Conservation (phyloP, 2,888 invertebrate genomes). For the Tiliacea citrago region DNA sequence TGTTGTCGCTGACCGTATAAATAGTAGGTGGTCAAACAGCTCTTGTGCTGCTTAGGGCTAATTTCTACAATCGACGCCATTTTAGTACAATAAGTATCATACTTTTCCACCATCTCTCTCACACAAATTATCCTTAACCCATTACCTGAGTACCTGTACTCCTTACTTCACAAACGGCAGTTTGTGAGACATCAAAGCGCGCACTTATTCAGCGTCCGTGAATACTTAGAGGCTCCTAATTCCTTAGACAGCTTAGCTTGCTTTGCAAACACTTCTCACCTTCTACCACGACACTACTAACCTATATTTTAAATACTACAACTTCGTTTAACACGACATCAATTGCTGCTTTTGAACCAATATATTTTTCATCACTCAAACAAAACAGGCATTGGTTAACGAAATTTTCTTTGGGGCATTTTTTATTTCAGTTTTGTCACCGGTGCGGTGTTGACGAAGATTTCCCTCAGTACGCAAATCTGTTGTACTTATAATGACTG, state of each 20-base stretch:
- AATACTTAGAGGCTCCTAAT: slow-evolving; percentile 65
- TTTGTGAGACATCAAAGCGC: slow-evolving; percentile 64
- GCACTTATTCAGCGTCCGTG: slow-evolving; percentile 55
- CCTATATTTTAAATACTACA: slow-evolving; percentile 16
- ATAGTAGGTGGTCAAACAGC: too few relatives aligned
- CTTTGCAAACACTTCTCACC: slow-evolving; percentile 66
- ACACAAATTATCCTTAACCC: slow-evolving; percentile 23
- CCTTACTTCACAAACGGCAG: slow-evolving; percentile 46
- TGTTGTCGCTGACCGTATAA: too few relatives aligned
- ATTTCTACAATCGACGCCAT: too few relatives aligned
- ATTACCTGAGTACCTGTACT: slow-evolving; percentile 37
- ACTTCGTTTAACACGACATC: not conserved
- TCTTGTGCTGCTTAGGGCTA: too few relatives aligned
- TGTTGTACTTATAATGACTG: slow-evolving; percentile 60
- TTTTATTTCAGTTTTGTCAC: not conserved
- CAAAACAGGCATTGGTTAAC: not conserved
- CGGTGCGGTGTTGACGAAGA: slow-evolving; percentile 51
- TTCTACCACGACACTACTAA: slow-evolving; percentile 21
- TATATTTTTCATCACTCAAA: fast-evolving
- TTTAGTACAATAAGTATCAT: not conserved
- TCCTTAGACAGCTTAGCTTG: slow-evolving; percentile 70
- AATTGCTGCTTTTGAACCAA: slow-evolving; percentile 6
- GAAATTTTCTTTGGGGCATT: fast-evolving
- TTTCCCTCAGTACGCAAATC: slow-evolving; percentile 59
- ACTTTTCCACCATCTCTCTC: not conserved